Base-by-base conservation (phyloP, 2,113 vertebrate genomes). In the Spheniscus mendiculus region DNA sequence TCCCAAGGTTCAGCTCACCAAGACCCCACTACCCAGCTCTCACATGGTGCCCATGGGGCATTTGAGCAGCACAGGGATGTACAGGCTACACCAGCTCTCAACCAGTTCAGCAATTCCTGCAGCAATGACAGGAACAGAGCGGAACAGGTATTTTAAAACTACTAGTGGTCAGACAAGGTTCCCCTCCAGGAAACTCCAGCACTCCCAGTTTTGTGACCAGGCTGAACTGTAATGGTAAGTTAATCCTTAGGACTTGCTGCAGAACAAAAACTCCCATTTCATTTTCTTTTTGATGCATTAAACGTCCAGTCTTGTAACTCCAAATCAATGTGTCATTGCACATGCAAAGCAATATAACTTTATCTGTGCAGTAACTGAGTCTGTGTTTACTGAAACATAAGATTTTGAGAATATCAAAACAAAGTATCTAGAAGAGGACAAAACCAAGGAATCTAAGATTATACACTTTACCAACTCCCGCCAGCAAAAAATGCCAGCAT, bases 31-130 rank as follows among this genome's bases (percentile, higher is more conserved):
- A 61, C 67, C 45, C 49, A 56, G 32, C 49, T 58, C 42, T 20
- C 6, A 11, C 7, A 2, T 1, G 26, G 38, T 34, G 44, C 34
- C 34, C n/a, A 14, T 0, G 9, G 12, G 16, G 10, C 16, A 18
- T 6, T 3, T 0, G 1, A 30, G 71, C 21, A 10, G 38, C 23
- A 11, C 17, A 6, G 38, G 30, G 38, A 40, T 16, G 13, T 9
- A 16, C 21, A 16, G 49, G 34, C 15, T 36, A 8, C 30, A 12
- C 12, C 74, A 40, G 36, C 61, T 25, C 27, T 36, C 36, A 27
- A 14, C 3, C 47, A 65, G 44, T 26, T 42, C 49, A 5, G 23
- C 44, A 53, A 1, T 10, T n/a, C 34, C 38, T 36, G 44, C 27
- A 58, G 34, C 34, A n/a, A 6, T 4, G n/a, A 19, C 27, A 34